Conservation (phyloP, 2,888 invertebrate species). For the Drosophila vallismaia region DNA sequence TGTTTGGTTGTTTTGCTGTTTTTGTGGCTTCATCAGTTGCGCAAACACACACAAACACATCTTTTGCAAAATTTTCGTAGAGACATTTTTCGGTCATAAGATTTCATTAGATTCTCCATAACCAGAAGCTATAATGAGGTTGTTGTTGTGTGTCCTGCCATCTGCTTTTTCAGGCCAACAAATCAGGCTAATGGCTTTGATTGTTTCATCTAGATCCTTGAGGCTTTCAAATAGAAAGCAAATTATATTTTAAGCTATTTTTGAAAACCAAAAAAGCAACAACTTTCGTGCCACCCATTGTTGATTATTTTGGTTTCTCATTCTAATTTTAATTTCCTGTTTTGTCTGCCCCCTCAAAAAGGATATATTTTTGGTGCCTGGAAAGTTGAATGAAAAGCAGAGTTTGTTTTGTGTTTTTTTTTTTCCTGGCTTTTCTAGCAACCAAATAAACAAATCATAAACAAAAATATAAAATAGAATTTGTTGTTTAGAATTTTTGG, state of each 20-base stretch:
- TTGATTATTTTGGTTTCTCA: conserved; percentile 37
- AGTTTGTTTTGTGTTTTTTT: conserved; percentile 33
- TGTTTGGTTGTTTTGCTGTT: conserved; percentile 19
- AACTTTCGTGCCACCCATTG: background rate
- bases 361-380: background rate
- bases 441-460: conserved; percentile 22
- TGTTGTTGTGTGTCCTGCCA: conserved; percentile 4
- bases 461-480: conserved; percentile 11
- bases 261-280: too few species aligned
- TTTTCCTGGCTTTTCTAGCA: conserved; percentile 18
- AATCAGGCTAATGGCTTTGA: conserved; percentile 30
- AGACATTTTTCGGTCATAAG: conserved; percentile 35
- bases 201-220: conserved; percentile 10
- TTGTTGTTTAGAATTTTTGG: background rate
- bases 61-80: conserved; percentile 26
- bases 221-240: too few species aligned
- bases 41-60: conserved; percentile 28
- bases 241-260: too few species aligned
- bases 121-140: conserved; percentile 36
- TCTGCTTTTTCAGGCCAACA: conserved; percentile 12
- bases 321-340: conserved; percentile 50
- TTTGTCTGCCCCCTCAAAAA: background rate
- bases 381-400: conserved; percentile 17
- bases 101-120: conserved; percentile 31
- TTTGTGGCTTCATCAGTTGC: conserved; percentile 37